Conservation (phyloP, 2,113 vertebrate genomes). For the Rhabdornis inornatus region DNA sequence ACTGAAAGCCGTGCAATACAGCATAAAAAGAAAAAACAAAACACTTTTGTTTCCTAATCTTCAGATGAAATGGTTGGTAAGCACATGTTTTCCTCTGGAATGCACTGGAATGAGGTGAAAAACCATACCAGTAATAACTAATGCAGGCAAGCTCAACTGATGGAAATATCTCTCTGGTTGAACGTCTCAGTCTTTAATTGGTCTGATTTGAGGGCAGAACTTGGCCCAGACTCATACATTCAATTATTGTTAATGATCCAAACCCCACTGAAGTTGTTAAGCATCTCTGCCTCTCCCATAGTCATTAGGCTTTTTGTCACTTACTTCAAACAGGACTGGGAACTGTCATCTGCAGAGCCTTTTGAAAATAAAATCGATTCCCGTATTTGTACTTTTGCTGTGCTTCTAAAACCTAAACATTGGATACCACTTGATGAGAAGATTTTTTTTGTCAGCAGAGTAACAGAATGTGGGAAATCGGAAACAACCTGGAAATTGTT, state of each 20-base stretch:
- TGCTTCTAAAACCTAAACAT: background rate
- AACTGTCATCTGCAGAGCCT: background rate
- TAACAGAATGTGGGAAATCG: background rate
- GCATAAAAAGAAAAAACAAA: background rate
- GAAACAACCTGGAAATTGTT: background rate
- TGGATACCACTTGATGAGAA: background rate
- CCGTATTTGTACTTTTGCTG: background rate
- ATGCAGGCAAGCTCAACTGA: background rate
- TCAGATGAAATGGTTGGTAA: background rate
- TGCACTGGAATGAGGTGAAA: background rate
- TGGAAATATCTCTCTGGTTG: background rate
- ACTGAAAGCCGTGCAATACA: background rate
- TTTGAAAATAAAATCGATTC: background rate
- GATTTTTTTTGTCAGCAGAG: background rate
- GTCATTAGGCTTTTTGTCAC: background rate
- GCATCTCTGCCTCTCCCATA: background rate
- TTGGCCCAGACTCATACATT: background rate
- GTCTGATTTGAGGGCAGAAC: slow-evolving; percentile 11
- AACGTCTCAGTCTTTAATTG: background rate
- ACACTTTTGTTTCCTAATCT: background rate
- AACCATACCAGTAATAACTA: background rate
- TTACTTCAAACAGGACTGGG: background rate
- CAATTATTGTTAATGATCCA: slow-evolving; percentile 8
- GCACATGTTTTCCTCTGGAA: background rate
- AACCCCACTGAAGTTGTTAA: background rate